Evolutionary conservation across 2,113 vertebrate species (phyloP).

Genomic region (Melozone crissalis): DNA sequence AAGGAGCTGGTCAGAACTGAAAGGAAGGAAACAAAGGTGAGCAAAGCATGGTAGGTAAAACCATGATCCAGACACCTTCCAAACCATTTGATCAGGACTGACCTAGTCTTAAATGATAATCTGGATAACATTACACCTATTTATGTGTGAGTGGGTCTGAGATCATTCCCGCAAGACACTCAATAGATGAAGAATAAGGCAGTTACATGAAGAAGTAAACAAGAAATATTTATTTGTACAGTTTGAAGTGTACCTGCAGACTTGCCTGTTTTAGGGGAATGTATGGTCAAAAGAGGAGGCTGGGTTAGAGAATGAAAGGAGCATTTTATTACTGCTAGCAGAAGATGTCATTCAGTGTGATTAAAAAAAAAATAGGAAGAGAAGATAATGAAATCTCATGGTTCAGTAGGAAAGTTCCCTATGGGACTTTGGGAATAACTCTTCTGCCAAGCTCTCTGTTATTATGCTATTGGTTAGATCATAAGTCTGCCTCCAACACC

Average conservation of each 20-base stretch:
- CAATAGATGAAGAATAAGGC: neutral
- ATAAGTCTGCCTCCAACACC: neutral
- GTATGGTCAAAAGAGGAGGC: neutral
- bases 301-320: neutral
- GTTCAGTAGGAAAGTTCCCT: neutral
- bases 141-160: neutral
- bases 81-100: neutral
- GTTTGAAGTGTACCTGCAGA: neutral
- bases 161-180: neutral
- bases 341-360: neutral
- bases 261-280: neutral
- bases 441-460: neutral
- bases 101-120: neutral
- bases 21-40: neutral
- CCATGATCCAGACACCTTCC: neutral
- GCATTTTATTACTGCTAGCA: neutral
- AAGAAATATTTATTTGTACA: neutral
- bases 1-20: neutral
- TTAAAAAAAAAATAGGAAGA: neutral
- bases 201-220: neutral
- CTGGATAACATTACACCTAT: neutral
- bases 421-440: neutral
- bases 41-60: neutral
- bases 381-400: neutral
- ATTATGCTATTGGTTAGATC: neutral